Conservation (phyloP, 2,888 invertebrate genomes). For the Frankliniella fusca region DNA sequence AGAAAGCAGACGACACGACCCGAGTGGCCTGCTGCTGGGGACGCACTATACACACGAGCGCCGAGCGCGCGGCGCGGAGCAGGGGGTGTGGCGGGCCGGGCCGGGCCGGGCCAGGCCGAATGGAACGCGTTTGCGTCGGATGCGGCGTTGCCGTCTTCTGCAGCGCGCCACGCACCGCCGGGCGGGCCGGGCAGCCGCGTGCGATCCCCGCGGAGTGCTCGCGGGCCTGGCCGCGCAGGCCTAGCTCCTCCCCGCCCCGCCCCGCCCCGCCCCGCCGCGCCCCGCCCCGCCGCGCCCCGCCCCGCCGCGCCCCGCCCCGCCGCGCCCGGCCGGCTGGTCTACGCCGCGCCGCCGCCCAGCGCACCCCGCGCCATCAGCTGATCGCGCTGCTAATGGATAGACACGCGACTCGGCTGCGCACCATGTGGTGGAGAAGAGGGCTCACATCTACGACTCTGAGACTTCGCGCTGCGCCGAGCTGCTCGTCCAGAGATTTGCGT, state of each 20-base stretch:
- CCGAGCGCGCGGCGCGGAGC: neutral
- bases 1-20: neutral
- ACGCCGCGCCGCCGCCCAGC: neutral
- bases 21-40: neutral
- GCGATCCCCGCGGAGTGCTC: too few species aligned
- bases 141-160: constrained; percentile 10
- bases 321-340: neutral
- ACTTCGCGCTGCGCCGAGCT: neutral
- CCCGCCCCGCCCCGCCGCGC: neutral
- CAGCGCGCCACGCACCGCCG: neutral
- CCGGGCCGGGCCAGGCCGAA: neutral
- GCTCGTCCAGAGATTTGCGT: too few species aligned
- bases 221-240: too few species aligned
- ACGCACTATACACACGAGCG: neutral
- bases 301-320: neutral
- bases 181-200: neutral
- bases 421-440: neutral
- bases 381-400: neutral
- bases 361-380: constrained; percentile 13
- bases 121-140: neutral
- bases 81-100: neutral
- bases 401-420: neutral
- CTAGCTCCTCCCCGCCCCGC: neutral
- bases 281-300: neutral
- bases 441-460: too few species aligned